A percentile compares a stretch with the other conserved stretches of the same genome.
phyloP scores from a whole-genome alignment of 2,888 invertebrate genomes.

The Watsonalla binaria region DNA sequence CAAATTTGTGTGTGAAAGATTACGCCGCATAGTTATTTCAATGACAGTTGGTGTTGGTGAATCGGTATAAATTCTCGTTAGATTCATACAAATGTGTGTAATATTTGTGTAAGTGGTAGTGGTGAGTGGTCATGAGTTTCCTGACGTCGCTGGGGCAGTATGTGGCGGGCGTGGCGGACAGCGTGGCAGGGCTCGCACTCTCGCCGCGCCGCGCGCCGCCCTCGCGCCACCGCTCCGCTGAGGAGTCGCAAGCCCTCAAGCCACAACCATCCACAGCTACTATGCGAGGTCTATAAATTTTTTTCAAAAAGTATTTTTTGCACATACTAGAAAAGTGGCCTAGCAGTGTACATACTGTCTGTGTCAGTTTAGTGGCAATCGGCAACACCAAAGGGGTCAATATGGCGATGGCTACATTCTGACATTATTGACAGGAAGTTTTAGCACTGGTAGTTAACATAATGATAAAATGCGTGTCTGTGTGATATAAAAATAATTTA shows the following conservation, averaged over 20 bases:
- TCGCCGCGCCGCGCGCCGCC: conserved; percentile 86
- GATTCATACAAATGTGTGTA: conserved; percentile 24
- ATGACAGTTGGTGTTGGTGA: conserved; percentile 6
- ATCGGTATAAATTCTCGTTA: background rate
- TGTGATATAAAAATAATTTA: background rate
- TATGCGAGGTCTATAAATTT: conserved; percentile 45
- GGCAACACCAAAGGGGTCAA: too few species aligned
- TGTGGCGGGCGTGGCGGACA: conserved; percentile 90
- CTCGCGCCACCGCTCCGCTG: conserved; percentile 82
- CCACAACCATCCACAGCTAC: conserved; percentile 61
- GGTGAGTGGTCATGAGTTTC: conserved; percentile 84
- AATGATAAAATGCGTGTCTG: background rate
- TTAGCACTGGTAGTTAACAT: background rate
- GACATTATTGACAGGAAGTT: too few species aligned
- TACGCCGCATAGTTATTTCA: background rate
- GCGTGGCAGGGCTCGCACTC: conserved; percentile 88
- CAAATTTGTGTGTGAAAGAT: background rate
- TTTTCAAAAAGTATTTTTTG: too few species aligned
- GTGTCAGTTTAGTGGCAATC: too few species aligned
- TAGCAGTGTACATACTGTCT: too few species aligned
- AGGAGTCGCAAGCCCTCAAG: conserved; percentile 61
- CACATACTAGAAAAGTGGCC: too few species aligned
- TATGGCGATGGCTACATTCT: too few species aligned
- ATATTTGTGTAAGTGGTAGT: conserved; percentile 11
- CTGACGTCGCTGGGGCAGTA: conserved; percentile 91